Evolutionary conservation across 2,888 invertebrate species (phyloP).

Genomic region (Liopterus haemorrhoidalis): DNA sequence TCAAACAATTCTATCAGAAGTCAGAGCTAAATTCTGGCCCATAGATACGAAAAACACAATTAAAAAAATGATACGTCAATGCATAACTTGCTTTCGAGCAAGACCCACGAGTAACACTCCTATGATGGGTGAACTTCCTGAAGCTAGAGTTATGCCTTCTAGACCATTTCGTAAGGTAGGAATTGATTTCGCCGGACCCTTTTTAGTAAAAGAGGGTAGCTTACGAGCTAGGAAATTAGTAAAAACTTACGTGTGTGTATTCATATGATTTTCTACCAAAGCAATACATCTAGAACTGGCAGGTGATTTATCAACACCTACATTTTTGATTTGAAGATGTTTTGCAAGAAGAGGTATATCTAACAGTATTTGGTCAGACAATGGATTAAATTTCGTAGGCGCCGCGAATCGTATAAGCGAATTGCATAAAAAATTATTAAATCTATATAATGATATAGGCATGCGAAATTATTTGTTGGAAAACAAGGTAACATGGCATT

Average conservation of each 20-base stretch:
- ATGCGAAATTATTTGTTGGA: slow-evolving; percentile 2
- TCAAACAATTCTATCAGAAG: neutral
- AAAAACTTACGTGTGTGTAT: neutral
- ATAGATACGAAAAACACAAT: neutral
- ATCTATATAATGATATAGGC: neutral
- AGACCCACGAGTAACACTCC: neutral
- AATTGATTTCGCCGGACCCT: slow-evolving; percentile 18
- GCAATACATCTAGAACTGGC: too few relatives aligned
- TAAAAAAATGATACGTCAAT: neutral
- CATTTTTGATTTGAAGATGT: too few relatives aligned
- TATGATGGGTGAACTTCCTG: slow-evolving; percentile 12
- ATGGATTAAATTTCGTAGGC: slow-evolving; percentile 8
- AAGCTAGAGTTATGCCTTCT: slow-evolving; percentile 10
- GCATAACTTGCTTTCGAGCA: neutral
- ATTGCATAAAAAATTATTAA: too few relatives aligned
- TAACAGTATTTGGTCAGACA: too few relatives aligned
- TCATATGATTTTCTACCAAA: too few relatives aligned
- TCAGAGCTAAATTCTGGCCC: slow-evolving; percentile 4
- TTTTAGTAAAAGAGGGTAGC: neutral
- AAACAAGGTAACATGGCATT: slow-evolving; percentile 8
- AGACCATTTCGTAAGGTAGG: slow-evolving; percentile 15
- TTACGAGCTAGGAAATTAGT: neutral
- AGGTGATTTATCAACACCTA: too few relatives aligned
- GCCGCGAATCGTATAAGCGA: too few relatives aligned
- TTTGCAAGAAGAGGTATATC: too few relatives aligned